A percentile compares a stretch with the other conserved stretches of the same genome.
Conservation (phyloP, 2,888 invertebrate species). For the Drosophila eohydei region DNA sequence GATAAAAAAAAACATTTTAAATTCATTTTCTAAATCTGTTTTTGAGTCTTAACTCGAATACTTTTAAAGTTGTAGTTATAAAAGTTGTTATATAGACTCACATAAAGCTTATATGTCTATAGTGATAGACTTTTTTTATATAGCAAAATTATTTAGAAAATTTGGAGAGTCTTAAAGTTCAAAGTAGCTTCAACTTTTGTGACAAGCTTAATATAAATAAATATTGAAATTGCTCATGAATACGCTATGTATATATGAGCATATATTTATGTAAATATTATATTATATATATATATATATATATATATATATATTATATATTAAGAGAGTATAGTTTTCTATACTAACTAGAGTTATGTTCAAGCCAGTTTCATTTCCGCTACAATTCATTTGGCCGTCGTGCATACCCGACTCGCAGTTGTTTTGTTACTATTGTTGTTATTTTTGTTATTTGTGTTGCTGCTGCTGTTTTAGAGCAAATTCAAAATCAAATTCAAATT, state of each 20-base stretch:
- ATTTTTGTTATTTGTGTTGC: conserved; percentile 26
- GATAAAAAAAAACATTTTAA: neutral
- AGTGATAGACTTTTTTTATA: neutral
- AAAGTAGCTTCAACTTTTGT: no score
- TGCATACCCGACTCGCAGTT: neutral
- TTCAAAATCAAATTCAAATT: conserved; percentile 79
- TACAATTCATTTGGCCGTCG: neutral
- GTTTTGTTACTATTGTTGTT: conserved; percentile 25
- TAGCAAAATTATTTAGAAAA: neutral
- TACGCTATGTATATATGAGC: neutral
- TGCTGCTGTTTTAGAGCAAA: conserved; percentile 74
- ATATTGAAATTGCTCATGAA: neutral
- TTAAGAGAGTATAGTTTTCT: no score
- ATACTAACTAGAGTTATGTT: neutral
- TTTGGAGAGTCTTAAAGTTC: no score
- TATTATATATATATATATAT: no score
- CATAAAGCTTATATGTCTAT: no score
- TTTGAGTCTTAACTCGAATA: neutral
- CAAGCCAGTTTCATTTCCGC: neutral
- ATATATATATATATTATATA: no score
- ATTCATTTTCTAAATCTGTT: neutral
- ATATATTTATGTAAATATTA: no score
- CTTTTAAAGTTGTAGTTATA: neutral
- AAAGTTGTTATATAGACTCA: neutral
- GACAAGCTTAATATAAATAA: neutral